These are phyloP conservation scores for Aphidius colemani DNA, from an alignment of 2,888 invertebrate genomes.

Conservation along the genomic window DNA sequence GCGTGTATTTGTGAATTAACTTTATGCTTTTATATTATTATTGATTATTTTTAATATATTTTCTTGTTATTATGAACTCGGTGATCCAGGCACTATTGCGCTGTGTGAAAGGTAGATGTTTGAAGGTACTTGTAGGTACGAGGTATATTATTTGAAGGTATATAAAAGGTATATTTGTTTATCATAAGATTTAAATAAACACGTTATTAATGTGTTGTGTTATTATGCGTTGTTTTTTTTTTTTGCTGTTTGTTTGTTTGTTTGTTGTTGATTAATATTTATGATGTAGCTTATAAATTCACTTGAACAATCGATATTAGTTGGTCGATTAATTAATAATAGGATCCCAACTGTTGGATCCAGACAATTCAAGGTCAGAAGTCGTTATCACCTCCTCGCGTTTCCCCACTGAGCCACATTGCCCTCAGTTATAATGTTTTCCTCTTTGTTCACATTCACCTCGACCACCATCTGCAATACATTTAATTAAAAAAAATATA, in stretches of 20 bases:
- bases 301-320: neutral
- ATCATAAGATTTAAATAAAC: conserved; percentile 24
- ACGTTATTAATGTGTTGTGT: conserved; percentile 8
- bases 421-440: conserved; percentile 46
- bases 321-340: conserved; percentile 8
- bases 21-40: conserved; percentile 5
- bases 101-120: conserved; percentile 53
- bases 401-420: conserved; percentile 56
- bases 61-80: conserved; percentile 33
- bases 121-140: conserved; percentile 59
- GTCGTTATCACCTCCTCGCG: conserved; percentile 58
- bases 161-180: conserved; percentile 32
- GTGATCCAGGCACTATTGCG: conserved; percentile 57
- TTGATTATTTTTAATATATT: conserved; percentile 22
- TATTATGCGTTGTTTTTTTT: conserved; percentile 13
- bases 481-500: conserved; percentile 9
- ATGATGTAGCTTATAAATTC: conserved; percentile 1
- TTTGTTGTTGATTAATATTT: conserved; percentile 13
- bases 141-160: conserved; percentile 57
- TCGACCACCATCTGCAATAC: conserved; percentile 52
- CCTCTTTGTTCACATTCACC: conserved; percentile 41
- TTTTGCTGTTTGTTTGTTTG: conserved; percentile 8
- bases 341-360: conserved; percentile 39
- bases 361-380: conserved; percentile 54
- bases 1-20: neutral